Evolutionary conservation across 2,797 vertebrate genomes (phyloP), one percentile per base, ranked within the genome.

Genomic region (Gallinago stenura): DNA sequence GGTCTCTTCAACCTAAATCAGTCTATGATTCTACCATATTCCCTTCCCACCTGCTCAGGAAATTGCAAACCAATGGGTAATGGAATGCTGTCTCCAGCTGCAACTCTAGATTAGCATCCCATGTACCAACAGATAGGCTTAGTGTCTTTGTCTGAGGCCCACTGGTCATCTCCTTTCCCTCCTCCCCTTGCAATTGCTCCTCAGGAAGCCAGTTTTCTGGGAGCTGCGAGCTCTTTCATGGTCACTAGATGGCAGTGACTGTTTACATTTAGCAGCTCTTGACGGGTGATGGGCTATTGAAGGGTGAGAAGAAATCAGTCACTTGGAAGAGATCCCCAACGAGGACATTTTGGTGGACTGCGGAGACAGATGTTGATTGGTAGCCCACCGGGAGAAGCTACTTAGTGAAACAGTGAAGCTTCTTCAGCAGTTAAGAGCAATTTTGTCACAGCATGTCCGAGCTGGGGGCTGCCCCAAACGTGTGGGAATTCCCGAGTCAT

Each of bases 181-280:
- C 0, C 0, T 8, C 7, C 17, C 46, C 2, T 30, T 25, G 11
- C 4, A 21, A 6, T 2, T 10, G 14, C 2, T 19, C 7, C 37
- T 19, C 24, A 5, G 4, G 41, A 10, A 35, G 51, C 1, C 37
- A 24, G 15, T 41, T 89, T 75, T 48, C 37, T 3, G 9, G 77
- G 33, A 24, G 30, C 37, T 14, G 64, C n/a, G 70, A 70, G 39
- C 37, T 9, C 12, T 5, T 7, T 26, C 30, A 0, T 2, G 22
- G 33, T 65, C 92, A 88, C 87, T 95, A 92, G 73, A 20, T 95
- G 96, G 93, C 93, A 39, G 92, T 69, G 93, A 24, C 73, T 69
- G 94, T 83, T 95, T 51, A 26, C 79, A 68, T 92, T 93, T 80
- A 90, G 65, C 70, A 28, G 12, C 17, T n/a, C 37, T 3, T 3